Percentiles rank a stretch among this genome's conserved stretches.
Evolutionary conservation across 2,888 invertebrate species (phyloP).

Genomic region (Pristionchus japonicus): DNA sequence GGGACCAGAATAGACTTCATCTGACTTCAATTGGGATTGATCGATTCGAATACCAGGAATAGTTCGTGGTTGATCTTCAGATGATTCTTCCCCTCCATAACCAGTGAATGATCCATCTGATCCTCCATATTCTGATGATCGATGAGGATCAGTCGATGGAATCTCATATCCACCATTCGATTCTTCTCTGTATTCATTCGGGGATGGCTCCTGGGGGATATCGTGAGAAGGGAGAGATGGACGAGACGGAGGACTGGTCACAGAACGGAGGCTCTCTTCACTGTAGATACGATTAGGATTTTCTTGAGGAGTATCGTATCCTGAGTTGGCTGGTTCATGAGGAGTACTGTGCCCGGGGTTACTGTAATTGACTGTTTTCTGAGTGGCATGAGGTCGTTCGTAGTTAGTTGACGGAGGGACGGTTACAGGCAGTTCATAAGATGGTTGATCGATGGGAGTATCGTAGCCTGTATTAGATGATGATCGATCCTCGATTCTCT

Average conservation of each 20-base stretch:
- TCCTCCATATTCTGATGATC: not conserved
- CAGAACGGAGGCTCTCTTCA: too few relatives aligned
- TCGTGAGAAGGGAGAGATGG: not conserved
- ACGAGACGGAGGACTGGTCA: not conserved
- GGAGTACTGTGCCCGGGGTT: not conserved
- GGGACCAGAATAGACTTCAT: not conserved
- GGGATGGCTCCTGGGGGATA: not conserved
- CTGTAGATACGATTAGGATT: too few relatives aligned
- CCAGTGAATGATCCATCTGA: not conserved
- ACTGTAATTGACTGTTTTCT: not conserved
- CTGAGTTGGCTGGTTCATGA: not conserved
- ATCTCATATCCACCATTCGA: not conserved
- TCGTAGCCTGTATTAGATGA: not conserved
- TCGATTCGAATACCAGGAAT: slow-evolving; percentile 30
- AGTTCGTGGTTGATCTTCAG: not conserved
- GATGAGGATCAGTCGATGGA: not conserved
- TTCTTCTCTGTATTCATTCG: too few relatives aligned
- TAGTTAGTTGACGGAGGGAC: not conserved
- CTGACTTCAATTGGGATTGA: slow-evolving; percentile 17
- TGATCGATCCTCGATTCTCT: not conserved
- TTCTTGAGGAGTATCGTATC: not conserved
- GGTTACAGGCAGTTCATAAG: not conserved
- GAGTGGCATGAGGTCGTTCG: not conserved
- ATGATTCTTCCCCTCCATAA: not conserved
- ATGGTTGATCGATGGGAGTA: not conserved